Evolutionary conservation across 1,140 invertebrate genomes (phyloP), one percentile per base, ranked within the genome.

Genomic region (Dryas iulia): DNA sequence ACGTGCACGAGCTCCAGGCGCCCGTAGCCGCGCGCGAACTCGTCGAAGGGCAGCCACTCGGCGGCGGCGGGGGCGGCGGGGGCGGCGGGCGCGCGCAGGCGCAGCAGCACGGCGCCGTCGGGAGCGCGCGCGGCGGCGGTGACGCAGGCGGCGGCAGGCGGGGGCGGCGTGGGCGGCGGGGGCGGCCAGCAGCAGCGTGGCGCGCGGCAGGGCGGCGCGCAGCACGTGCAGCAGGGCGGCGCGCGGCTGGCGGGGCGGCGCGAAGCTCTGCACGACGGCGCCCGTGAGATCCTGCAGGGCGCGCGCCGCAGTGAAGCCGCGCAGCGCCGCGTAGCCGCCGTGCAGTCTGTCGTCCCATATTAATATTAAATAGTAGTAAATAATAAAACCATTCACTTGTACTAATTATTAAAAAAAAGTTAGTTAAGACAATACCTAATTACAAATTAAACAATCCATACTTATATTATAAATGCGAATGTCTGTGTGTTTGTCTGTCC

Each of bases 31-130:
- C 12, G 83, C 2, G 94, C 93, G 84, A 96, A 96, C 76, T 96
- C 96, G 28, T 94, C 94, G 83, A 96, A 95, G 12, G 94, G 94
- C 95, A 97, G 96, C 95, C 95, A 96, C n/a, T n/a, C n/a, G n/a
- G 95, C 85, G 92, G 89, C 91, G 47, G 92, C n/a, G n/a, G 69
- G 95, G 94, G 58, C 94, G 93, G 56, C 94, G 94, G 72, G n/a
- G 92, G 7, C 94, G 93, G 93, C 94, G 0, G 95, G 83, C 23
- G 93, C 94, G 93, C 94, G 95, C 7, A 95, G 94, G 70, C 95
- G 95, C 74, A 94, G 79, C 65, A 96, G 88, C 67, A 94, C 70
- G 53, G 64, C 75, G 26, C 94, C 71, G 86, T 88, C 77, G 78
- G 92, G 25, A 31, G 91, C 21, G 95, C 95, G 62, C 95, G 92